Conservation (phyloP, 2,113 vertebrate species). For the Scartelaos histophorus region DNA sequence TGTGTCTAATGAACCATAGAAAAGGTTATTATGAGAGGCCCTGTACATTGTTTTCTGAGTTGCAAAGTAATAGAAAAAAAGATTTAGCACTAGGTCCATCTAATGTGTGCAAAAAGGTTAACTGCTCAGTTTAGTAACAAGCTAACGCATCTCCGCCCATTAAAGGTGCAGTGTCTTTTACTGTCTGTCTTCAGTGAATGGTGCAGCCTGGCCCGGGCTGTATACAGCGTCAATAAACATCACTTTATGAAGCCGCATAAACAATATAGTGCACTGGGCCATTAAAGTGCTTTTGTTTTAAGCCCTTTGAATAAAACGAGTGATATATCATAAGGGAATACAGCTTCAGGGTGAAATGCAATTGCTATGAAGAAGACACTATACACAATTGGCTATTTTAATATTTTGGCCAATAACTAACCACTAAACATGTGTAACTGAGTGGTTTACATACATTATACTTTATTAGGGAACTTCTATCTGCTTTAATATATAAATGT, state of each 20-base stretch:
- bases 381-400: background rate
- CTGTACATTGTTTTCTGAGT: constrained; percentile 49
- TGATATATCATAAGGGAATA: constrained; percentile 33
- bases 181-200: constrained; percentile 63
- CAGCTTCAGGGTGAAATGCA: constrained; percentile 30
- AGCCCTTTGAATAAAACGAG: constrained; percentile 28
- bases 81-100: constrained; percentile 68
- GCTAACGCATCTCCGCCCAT: constrained; percentile 65
- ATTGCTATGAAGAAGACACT: constrained; percentile 12
- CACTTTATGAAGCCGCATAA: constrained; percentile 66
- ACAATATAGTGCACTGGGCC: constrained; percentile 46
- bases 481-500: background rate
- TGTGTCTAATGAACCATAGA: constrained; percentile 72
- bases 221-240: constrained; percentile 66
- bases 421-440: background rate
- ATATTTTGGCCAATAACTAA: background rate
- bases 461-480: background rate
- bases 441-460: background rate
- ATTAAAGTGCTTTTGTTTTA: constrained; percentile 48
- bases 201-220: constrained; percentile 57
- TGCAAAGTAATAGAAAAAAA: constrained; percentile 72
- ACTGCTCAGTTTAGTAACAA: constrained; percentile 75
- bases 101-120: constrained; percentile 75
- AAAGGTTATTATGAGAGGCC: constrained; percentile 67
- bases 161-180: constrained; percentile 69